These are phyloP conservation scores for Galeruca laticollis DNA, from an alignment of 2,888 invertebrate species.

Conservation along the genomic window DNA sequence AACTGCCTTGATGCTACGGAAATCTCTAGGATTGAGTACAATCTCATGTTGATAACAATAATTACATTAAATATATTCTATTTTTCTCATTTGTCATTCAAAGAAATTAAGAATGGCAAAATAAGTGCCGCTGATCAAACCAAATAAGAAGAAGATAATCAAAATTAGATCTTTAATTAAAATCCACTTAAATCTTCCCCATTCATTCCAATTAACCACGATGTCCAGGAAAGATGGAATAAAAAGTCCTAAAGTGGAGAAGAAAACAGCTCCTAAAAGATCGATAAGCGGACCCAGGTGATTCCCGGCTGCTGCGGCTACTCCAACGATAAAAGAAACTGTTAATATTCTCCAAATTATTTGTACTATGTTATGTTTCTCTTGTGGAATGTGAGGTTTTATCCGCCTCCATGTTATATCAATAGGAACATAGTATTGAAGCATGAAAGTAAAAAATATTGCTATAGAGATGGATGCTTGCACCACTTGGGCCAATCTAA, in stretches of 20 bases:
- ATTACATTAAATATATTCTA: not conserved
- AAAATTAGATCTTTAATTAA: constrained; percentile 76
- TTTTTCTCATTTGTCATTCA: not conserved
- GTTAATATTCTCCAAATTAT: constrained; percentile 68
- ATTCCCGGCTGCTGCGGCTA: constrained; percentile 75
- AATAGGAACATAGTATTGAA: constrained; percentile 95
- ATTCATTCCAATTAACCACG: constrained; percentile 76
- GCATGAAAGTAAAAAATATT: constrained; percentile 91
- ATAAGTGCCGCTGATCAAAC: constrained; percentile 75
- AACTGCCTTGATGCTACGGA: too few species aligned
- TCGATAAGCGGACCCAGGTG: constrained; percentile 89
- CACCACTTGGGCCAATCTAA: constrained; percentile 81
- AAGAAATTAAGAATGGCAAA: constrained; percentile 56
- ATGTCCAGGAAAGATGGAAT: constrained; percentile 82
- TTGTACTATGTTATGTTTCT: constrained; percentile 69
- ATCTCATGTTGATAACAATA: too few species aligned
- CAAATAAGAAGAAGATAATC: constrained; percentile 74
- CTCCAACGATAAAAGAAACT: constrained; percentile 71
- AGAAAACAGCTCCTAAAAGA: constrained; percentile 84
- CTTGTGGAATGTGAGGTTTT: constrained; percentile 66
- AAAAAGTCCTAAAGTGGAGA: constrained; percentile 77
- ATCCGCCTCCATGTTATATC: constrained; percentile 89
- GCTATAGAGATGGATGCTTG: constrained; percentile 88
- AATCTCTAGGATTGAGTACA: too few species aligned
- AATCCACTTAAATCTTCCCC: constrained; percentile 76